Conservation (phyloP, 2,113 vertebrate genomes). For the Antechinus stuartii region DNA sequence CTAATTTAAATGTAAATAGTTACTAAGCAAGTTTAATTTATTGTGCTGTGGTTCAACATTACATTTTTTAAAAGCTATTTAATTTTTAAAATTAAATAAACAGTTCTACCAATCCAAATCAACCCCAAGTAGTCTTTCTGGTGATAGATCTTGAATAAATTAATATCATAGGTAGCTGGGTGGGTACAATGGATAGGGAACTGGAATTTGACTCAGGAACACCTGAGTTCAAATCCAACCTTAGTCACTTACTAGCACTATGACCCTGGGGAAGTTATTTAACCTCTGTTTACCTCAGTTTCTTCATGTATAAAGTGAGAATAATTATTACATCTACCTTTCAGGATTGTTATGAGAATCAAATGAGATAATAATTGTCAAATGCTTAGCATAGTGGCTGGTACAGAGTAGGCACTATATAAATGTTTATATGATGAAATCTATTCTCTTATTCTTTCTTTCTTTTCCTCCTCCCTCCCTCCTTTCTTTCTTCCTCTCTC, state of each 20-base stretch:
- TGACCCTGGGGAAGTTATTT: background rate
- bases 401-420: background rate
- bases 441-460: background rate
- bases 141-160: background rate
- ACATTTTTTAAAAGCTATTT: background rate
- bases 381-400: background rate
- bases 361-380: background rate
- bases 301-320: background rate
- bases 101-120: background rate
- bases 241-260: background rate
- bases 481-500: background rate
- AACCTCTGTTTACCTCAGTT: background rate
- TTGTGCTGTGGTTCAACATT: background rate
- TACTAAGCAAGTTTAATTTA: background rate
- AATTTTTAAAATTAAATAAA: background rate
- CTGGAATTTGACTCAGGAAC: background rate
- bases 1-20: background rate
- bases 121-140: background rate
- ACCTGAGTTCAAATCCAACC: background rate
- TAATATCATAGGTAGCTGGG: background rate
- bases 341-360: background rate
- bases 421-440: background rate
- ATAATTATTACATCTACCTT: background rate
- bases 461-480: too few relatives aligned
- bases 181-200: background rate